A percentile compares a stretch with the other conserved stretches of the same genome.
Evolutionary conservation across 2,888 invertebrate genomes (phyloP).

Genomic region (Cinara cedri): DNA sequence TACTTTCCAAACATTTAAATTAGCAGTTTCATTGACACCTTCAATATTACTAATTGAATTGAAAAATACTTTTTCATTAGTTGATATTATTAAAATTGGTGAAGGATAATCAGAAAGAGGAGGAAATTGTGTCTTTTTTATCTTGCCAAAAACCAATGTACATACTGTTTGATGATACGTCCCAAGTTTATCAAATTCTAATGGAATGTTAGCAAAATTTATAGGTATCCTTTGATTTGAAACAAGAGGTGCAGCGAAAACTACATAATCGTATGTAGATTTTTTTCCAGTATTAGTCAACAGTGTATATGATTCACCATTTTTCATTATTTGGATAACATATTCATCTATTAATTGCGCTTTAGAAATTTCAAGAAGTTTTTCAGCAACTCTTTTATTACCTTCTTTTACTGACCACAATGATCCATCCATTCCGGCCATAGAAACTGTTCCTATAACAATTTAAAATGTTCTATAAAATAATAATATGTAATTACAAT

Average conservation of each 20-base stretch:
- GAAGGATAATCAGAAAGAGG: conserved; percentile 61
- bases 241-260: conserved; percentile 68
- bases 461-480: neutral
- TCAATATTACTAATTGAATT: conserved; percentile 65
- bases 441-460: conserved; percentile 63
- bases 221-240: conserved; percentile 63
- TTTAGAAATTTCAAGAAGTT: conserved; percentile 63
- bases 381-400: conserved; percentile 65
- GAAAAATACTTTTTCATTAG: conserved; percentile 64
- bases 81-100: conserved; percentile 64
- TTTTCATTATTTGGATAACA: conserved; percentile 62
- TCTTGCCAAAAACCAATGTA: conserved; percentile 67
- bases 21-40: conserved; percentile 61
- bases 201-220: conserved; percentile 64
- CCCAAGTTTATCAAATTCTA: conserved; percentile 62
- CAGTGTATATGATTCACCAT: conserved; percentile 57
- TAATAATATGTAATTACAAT: no score
- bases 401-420: conserved; percentile 70
- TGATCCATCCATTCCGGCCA: conserved; percentile 66
- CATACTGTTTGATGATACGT: conserved; percentile 67
- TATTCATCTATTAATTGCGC: conserved; percentile 63
- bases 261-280: conserved; percentile 67
- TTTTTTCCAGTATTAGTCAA: conserved; percentile 35
- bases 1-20: conserved; percentile 67
- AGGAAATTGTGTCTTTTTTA: conserved; percentile 65